Base-by-base conservation (phyloP, 2,113 vertebrate genomes). In the Chelonoidis abingdonii region DNA sequence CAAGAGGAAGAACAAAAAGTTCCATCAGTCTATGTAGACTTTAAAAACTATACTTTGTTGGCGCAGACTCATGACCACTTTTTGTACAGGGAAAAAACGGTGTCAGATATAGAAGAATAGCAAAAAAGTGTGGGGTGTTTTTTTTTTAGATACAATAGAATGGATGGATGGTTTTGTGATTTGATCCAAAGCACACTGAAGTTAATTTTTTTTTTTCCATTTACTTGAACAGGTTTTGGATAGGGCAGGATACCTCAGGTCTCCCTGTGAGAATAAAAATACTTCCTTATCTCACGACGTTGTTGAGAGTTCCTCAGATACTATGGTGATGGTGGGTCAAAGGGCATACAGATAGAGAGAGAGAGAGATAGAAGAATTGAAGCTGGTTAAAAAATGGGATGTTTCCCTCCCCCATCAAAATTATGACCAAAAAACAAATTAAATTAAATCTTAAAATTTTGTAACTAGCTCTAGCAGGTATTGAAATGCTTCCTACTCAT, bases 171-270 rank as follows among this genome's bases (percentile, higher is more conserved):
- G 19, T 78, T 94, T 95, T 83, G 19, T 75, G 27, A 93, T 87
- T 94, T 78, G 91, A 31, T 65, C 52, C 49, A 38, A 89, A 92
- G 90, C 21, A 47, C 92, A n/a, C 2, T 80, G 95, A 96, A 95
- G 93, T 72, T 89, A 90, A 87, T 62, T 2, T 69, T 87, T 2
- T 53, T 24, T 93, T 93, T 96, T 65, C 41, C 85, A 92, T 49
- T 87, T 86, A 75, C 88, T 90, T 90, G 57, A 84, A 13, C 35
- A 44, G 76, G 12, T 90, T 97, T 84, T 93, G 88, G 89, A 92
- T 84, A 54, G 21, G 21, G 59, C 25, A 65, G 59, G 59, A 54
- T 54, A 54, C 59, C 59, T 16, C 31, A 13, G 59, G 22, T 31
- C 59, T 31, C 27, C 13, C 59, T 35, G 29, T 22, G 8, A 31